Base-by-base conservation (phyloP, 2,888 invertebrate species). In the Yponomeuta malinellus region DNA sequence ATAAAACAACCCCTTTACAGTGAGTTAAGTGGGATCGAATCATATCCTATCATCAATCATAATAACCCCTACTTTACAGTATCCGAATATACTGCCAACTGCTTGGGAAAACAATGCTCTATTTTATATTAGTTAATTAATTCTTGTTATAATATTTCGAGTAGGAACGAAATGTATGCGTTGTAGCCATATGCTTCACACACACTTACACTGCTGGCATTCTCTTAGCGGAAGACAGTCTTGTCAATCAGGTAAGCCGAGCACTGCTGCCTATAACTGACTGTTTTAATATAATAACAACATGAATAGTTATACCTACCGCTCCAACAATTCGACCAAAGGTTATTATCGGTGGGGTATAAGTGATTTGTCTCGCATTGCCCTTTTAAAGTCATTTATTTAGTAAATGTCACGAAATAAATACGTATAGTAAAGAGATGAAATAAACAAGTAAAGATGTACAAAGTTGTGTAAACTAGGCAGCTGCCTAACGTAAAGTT, bases 11-110 rank as follows among this genome's bases (percentile, higher is more conserved):
- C 90, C 89, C 88, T 87, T 86, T 87, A 87, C 85, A 83, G 85
- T 83, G 88, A 87, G 89, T 87, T 90, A 90, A 91, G 90, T 92
- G 90, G 90, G 87, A 87, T 85, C 83, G 89, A 88, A 90, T 90
- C 87, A 86, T 88, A 87, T 87, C 80, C 83, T 80, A 88, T 87
- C 90, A 92, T 92, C 85, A 91, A 92, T 92, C 91, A 91, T 90
- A 85, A 88, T 89, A 82, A 81, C 80, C 85, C 86, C 85, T 82
- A 80, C 83, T 81, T 75, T 73, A 76, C 77, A 74, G 71, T 73
- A 73, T 76, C 72, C 68, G 72, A 74, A 75, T 73, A 73, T 73
- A 74, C 72, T 72, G 43, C 74, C 73, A 71, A 72, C 72, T 73
- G 73, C 66, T 74, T 72, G 15, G 8, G 52, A 59, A 74, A 74